Conservation (phyloP, 2,113 vertebrate species). For the Serilophus lunatus region DNA sequence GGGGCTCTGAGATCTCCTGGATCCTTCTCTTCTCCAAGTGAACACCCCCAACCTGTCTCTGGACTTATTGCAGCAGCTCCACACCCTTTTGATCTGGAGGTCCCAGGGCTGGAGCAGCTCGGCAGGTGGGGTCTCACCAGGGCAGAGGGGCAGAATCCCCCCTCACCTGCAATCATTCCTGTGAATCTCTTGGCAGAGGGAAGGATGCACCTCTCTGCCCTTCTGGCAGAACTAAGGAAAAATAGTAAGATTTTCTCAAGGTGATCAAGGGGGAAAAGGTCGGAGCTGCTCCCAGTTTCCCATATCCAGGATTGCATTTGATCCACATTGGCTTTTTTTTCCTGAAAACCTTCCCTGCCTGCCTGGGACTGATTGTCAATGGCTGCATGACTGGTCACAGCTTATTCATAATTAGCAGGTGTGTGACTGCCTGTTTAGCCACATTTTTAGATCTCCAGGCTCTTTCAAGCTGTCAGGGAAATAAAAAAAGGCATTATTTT, state of each 20-base stretch:
- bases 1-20: no score
- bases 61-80: no score
- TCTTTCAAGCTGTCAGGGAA: neutral
- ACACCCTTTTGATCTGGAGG: no score
- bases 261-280: neutral
- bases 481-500: constrained; percentile 51
- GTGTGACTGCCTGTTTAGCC: neutral
- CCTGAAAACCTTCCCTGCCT: neutral
- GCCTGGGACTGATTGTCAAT: neutral
- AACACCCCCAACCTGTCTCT: no score
- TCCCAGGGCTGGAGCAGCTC: no score
- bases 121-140: no score
- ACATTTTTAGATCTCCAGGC: neutral
- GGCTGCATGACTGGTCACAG: neutral
- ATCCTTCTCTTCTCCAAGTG: no score
- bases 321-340: accelerated
- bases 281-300: neutral
- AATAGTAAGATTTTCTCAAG: neutral
- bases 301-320: neutral
- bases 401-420: constrained; percentile 59
- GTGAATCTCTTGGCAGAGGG: neutral
- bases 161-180: no score
- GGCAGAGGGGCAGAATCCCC: no score
- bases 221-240: neutral
- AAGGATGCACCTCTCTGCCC: neutral